Base-by-base conservation (phyloP, 2,888 invertebrate genomes). In the Cephus pulcher region DNA sequence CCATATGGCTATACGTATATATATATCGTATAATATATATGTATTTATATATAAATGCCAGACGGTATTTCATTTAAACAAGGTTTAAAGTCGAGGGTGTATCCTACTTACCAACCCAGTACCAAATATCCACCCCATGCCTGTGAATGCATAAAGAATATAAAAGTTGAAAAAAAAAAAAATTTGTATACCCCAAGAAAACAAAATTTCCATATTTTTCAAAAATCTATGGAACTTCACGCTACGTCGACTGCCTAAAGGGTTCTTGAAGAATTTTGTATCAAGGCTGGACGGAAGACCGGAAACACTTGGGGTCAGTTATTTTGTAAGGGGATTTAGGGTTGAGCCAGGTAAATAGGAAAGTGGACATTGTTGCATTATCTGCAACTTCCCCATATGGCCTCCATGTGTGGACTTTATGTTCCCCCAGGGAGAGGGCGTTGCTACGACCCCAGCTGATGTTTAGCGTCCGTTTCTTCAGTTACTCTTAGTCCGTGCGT, bases 371-470 rank as follows among this genome's bases (percentile, higher is more conserved):
- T 40, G 68, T 69, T 37, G 69, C 23, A 70, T 34, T 74, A 68
- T 69, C 68, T 77, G 30, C 30, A 35, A 12, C 70, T 37, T 69
- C 70, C 69, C 34, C 71, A 89, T 87, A 86, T 88, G 89, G 86
- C 81, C 83, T 85, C 78, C 88, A 88, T 87, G 89, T 89, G 89
- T 84, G 82, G 81, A 84, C 82, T 78, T 78, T 78, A 73, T 77
- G 74, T 75, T 80, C 73, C 79, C 76, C 74, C 78, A 75, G 79
- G 79, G 80, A 79, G 83, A 83, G 84, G 84, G 82, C 81, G 80
- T 81, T 78, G 76, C 75, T 74, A 74, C 84, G 86, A 86, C 87
- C 86, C 89, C 90, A 90, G 90, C 87, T 88, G 89, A 89, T 89
- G 89, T 84, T 85, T 76, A 83, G 84, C 84, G 80, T 83, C 82